Evolutionary conservation across 1,140 invertebrate species (phyloP), one percentile per base, ranked within the genome.

Genomic region (Agraylea sexmaculata): DNA sequence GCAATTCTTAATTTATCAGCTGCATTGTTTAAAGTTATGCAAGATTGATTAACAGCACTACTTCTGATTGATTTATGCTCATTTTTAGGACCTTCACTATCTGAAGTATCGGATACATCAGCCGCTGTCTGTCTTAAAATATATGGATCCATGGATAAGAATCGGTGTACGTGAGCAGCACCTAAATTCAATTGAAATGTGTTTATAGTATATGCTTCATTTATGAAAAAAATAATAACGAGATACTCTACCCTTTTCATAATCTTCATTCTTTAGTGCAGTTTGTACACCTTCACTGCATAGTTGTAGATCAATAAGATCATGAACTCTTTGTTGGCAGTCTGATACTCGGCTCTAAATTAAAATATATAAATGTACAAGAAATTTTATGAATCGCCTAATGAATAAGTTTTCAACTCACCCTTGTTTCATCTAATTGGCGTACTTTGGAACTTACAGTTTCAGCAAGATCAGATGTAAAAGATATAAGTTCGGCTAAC

Each of bases 361-460:
- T 51, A n/a, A n/a, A n/a, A n/a, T n/a, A n/a, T n/a, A n/a, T n/a
- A n/a, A n/a, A n/a, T n/a, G n/a, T n/a, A n/a, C n/a, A n/a, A n/a
- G n/a, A n/a, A n/a, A n/a, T n/a, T n/a, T n/a, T n/a, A n/a, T n/a
- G n/a, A n/a, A n/a, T n/a, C n/a, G n/a, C 34, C 37, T 7, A 48
- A 41, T 35, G 30, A 19, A 36, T 40, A 30, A 37, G 13, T 31
- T 47, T 6, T 16, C 22, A 46, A 62, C 67, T 64, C 72, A 92
- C 88, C 58, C 95, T 85, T 1, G 91, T 91, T 32, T 87, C 66
- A 69, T 99, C 95, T 16, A 99, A 62, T 42, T 89, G 81, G 31
- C 91, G 74, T 8, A 99, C 93, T 83, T 97, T 96, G 19, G 84
- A 83, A 57, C 90, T 95, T 13, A 97, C 91, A 65, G 90, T 90